phyloP scores from a whole-genome alignment of 2,888 invertebrate species.

The Latheticus oryzae region DNA sequence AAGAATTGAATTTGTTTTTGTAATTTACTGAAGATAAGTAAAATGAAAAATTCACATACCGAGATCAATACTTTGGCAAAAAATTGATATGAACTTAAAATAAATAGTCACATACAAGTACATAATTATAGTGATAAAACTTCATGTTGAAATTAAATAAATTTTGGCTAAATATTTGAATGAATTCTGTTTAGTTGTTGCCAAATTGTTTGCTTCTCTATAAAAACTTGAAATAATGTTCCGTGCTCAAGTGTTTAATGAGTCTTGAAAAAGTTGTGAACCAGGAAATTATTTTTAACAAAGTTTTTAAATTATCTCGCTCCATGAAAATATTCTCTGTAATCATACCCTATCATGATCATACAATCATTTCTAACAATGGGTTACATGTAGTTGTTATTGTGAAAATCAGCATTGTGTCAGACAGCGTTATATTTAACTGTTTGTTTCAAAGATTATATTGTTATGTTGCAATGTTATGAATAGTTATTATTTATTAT shows the following conservation, averaged over 20 bases:
- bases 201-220: too few species aligned
- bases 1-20: too few species aligned
- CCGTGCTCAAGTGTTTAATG: not conserved
- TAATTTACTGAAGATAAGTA: too few species aligned
- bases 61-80: too few species aligned
- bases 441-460: conserved; percentile 30
- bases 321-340: conserved; percentile 6
- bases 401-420: conserved; percentile 22
- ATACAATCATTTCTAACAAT: conserved; percentile 19
- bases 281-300: conserved; percentile 20
- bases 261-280: conserved; percentile 1
- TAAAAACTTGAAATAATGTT: not conserved
- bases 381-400: conserved; percentile 16
- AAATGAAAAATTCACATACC: too few species aligned
- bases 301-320: conserved; percentile 10
- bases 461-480: conserved; percentile 20
- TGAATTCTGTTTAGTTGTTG: too few species aligned
- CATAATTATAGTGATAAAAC: too few species aligned
- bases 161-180: too few species aligned
- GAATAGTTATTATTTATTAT: conserved; percentile 18
- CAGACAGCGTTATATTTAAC: conserved; percentile 24
- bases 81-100: too few species aligned
- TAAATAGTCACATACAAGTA: too few species aligned
- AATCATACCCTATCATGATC: conserved; percentile 22
- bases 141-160: too few species aligned